These are phyloP conservation scores for Tribolium freemani DNA, from an alignment of 2,888 invertebrate genomes.

Conservation along the genomic window DNA sequence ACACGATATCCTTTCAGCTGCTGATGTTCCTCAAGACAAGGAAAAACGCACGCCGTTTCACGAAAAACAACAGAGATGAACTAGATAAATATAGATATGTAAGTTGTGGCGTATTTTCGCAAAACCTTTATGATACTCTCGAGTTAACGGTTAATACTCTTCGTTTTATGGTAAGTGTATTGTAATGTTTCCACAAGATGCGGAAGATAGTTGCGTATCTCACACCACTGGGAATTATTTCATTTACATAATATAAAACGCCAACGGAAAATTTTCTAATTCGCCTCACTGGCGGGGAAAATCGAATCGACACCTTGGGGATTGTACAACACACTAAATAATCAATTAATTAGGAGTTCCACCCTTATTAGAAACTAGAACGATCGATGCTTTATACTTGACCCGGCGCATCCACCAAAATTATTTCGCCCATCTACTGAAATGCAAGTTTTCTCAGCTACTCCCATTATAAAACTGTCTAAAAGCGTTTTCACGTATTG, in stretches of 20 bases:
- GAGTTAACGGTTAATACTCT: slow-evolving; percentile 48
- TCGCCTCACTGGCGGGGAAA: not conserved
- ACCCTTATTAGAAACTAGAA: not conserved
- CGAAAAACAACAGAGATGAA: slow-evolving; percentile 28
- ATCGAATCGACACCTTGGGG: not conserved
- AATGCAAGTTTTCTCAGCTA: too few species aligned
- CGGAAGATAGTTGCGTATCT: slow-evolving; percentile 34
- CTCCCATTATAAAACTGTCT: too few species aligned
- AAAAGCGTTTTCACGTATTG: too few species aligned
- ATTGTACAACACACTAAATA: not conserved
- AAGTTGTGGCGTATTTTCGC: slow-evolving; percentile 34
- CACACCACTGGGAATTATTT: slow-evolving; percentile 35
- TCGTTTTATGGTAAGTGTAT: slow-evolving; percentile 49
- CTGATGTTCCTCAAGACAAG: slow-evolving; percentile 49
- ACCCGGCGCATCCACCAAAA: not conserved
- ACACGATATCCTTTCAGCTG: slow-evolving; percentile 54
- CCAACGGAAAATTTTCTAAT: slow-evolving; percentile 12
- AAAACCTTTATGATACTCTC: slow-evolving; percentile 49
- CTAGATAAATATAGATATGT: slow-evolving; percentile 41
- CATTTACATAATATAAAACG: slow-evolving; percentile 40
- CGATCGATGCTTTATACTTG: not conserved
- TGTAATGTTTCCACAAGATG: slow-evolving; percentile 41
- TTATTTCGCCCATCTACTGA: not conserved
- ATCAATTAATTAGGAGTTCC: not conserved
- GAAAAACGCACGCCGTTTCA: slow-evolving; percentile 19